These are phyloP conservation scores for Sebastes vulpes DNA, from an alignment of 2,797 vertebrate species.

Conservation along the genomic window DNA sequence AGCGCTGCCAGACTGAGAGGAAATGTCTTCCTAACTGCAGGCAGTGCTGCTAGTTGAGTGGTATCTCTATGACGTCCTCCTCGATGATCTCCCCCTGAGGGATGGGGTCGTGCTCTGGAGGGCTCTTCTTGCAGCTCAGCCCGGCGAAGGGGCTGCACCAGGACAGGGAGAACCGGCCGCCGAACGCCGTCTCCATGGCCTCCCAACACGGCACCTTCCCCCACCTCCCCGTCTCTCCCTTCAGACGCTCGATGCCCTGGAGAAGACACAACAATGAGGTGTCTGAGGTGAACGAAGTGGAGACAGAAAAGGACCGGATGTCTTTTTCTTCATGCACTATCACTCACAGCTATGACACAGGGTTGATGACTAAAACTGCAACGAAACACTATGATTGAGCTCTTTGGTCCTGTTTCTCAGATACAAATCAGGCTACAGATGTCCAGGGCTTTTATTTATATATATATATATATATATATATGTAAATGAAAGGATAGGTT, in stretches of 20 bases:
- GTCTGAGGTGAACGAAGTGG: neutral
- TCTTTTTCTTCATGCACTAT: constrained; percentile 26
- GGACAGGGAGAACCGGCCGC: constrained; percentile 86
- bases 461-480: too few relatives aligned
- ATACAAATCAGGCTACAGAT: neutral
- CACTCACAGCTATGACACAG: neutral
- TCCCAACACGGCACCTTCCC: constrained; percentile 87
- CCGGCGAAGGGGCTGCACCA: constrained; percentile 93
- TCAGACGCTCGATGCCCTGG: constrained; percentile 95
- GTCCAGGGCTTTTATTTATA: too few relatives aligned
- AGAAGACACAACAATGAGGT: constrained; percentile 49
- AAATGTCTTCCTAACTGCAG: neutral
- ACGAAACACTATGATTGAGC: constrained; percentile 1
- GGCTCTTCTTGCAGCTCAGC: constrained; percentile 73
- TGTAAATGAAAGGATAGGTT: neutral
- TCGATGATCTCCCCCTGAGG: constrained; percentile 83
- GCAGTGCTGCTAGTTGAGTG: constrained; percentile 60
- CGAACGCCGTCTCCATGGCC: constrained; percentile 88
- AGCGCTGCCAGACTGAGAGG: neutral
- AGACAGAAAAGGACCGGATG: neutral
- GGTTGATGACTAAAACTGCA: neutral
- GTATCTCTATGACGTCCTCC: constrained; percentile 87
- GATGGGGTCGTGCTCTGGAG: constrained; percentile 29
- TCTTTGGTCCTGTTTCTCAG: constrained; percentile 36
- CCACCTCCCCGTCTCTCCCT: constrained; percentile 91